phyloP scores from a whole-genome alignment of 2,797 vertebrate genomes.

The Eupleurogrammus muticus region DNA sequence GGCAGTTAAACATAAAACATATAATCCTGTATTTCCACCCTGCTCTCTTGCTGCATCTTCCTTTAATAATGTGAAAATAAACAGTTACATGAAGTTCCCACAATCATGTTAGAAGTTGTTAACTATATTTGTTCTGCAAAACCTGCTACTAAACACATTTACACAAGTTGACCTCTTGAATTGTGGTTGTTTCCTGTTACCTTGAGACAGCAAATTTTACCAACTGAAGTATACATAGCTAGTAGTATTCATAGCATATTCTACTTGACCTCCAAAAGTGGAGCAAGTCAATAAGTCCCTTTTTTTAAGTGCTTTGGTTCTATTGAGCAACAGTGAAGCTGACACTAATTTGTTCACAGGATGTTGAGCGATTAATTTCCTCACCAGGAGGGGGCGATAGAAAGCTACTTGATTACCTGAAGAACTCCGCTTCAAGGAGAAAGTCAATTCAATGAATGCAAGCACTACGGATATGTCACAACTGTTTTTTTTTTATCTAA shows the following conservation, averaged over 20 bases:
- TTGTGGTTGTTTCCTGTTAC: conserved; percentile 19
- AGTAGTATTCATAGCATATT: neutral
- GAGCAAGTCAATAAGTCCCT: conserved; percentile 16
- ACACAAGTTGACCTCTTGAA: conserved; percentile 27
- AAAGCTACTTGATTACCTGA: conserved; percentile 2
- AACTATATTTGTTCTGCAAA: neutral
- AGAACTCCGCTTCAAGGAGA: conserved; percentile 1
- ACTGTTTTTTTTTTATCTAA: conserved; percentile 7
- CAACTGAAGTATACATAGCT: neutral
- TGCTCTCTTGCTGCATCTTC: neutral
- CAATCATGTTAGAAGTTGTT: neutral
- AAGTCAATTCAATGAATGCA: conserved; percentile 9
- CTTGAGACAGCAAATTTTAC: neutral
- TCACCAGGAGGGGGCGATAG: conserved; percentile 20
- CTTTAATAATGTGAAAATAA: neutral
- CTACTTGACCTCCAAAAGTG: conserved; percentile 11
- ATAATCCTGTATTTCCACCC: neutral
- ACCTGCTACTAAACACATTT: conserved; percentile 9
- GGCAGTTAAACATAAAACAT: neutral
- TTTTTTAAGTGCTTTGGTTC: conserved; percentile 61
- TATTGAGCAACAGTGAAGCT: conserved; percentile 3
- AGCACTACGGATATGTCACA: neutral
- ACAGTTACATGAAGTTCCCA: neutral
- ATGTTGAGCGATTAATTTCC: conserved; percentile 23
- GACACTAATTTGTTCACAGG: conserved; percentile 44